These are phyloP conservation scores for Agrotis segetum DNA, from an alignment of 2,888 invertebrate genomes.

Conservation along the genomic window DNA sequence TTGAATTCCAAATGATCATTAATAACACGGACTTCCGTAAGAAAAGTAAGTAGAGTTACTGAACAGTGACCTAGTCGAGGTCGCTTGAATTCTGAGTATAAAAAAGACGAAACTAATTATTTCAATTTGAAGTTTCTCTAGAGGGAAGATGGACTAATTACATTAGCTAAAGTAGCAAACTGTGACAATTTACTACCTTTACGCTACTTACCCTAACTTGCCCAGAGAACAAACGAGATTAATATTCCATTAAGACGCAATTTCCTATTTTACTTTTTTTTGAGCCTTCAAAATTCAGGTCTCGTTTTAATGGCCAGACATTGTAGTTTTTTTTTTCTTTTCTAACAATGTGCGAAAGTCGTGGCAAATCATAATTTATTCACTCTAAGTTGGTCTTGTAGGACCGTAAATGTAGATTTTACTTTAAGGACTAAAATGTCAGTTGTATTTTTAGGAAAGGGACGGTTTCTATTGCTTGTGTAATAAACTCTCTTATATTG, in stretches of 20 bases:
- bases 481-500: neutral
- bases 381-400: neutral
- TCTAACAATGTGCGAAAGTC: neutral
- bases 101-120: slow-evolving; percentile 42
- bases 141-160: slow-evolving; percentile 60
- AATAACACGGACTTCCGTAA: neutral
- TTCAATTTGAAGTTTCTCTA: slow-evolving; percentile 54
- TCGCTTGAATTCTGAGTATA: slow-evolving; percentile 25
- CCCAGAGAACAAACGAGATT: slow-evolving; percentile 58
- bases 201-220: slow-evolving; percentile 53
- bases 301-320: slow-evolving; percentile 1
- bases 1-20: neutral
- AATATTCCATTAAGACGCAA: slow-evolving; percentile 60
- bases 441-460: neutral
- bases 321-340: slow-evolving; percentile 5
- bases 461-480: neutral
- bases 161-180: slow-evolving; percentile 62
- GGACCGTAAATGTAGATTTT: neutral
- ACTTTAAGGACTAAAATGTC: neutral
- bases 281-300: neutral
- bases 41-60: neutral
- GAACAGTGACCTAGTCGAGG: neutral
- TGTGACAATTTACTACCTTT: slow-evolving; percentile 61
- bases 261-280: slow-evolving; percentile 57
- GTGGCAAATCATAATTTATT: neutral